phyloP scores from a whole-genome alignment of 92 coral and sea anemone species.

The Heteractis magnifica region DNA sequence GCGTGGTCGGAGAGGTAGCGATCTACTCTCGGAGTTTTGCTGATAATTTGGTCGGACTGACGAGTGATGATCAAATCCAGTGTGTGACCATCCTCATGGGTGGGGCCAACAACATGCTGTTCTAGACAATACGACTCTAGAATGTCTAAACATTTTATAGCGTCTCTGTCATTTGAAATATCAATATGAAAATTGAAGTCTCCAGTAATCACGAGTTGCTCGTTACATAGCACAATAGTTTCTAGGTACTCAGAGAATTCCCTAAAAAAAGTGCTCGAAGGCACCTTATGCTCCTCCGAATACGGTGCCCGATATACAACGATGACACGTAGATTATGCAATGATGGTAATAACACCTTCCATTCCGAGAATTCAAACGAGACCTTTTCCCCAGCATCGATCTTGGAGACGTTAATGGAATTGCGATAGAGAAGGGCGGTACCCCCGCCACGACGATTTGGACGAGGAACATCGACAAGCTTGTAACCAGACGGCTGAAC shows the following conservation, averaged over 20 bases:
- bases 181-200: slow-evolving; percentile 55
- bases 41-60: background rate
- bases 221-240: slow-evolving; percentile 36
- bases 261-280: slow-evolving; percentile 35
- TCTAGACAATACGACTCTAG: slow-evolving; percentile 34
- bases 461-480: background rate
- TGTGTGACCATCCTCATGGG: background rate
- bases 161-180: slow-evolving; percentile 34
- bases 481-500: no score
- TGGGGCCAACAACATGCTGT: slow-evolving; percentile 19
- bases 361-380: no score
- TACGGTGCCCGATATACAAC: no score
- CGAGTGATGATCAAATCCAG: background rate
- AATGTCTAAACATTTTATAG: slow-evolving; percentile 22
- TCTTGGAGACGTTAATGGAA: no score
- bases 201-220: background rate
- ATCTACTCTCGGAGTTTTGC: background rate
- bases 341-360: no score
- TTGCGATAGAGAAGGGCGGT: no score
- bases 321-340: no score
- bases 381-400: no score
- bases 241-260: slow-evolving; percentile 54
- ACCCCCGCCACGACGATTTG: no score
- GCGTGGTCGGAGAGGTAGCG: slow-evolving; percentile 36
- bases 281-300: slow-evolving; percentile 39